Base-by-base conservation (phyloP, 1,140 invertebrate species). In the Drosophila pruinosa region DNA sequence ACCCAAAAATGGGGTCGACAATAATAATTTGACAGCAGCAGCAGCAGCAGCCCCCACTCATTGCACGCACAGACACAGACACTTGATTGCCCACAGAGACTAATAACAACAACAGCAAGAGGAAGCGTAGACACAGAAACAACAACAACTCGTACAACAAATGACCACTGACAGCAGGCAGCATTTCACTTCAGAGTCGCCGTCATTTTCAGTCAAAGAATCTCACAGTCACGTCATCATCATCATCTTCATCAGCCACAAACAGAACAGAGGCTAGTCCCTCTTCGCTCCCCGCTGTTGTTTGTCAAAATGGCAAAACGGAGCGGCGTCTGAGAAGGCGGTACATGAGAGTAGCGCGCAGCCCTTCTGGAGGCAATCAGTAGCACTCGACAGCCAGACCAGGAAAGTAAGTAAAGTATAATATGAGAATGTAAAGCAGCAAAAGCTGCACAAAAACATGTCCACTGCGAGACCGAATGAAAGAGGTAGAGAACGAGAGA, bases 211-310 rank as follows among this genome's bases (percentile, higher is more conserved):
- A 41, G 59, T 64, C 50, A 70, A 53, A 80, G 54, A 72, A 59
- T 62, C 71, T 72, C 68, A 65, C 67, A 78, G 79, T 83, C 78
- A 82, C 79, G 69, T 86, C 81, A 77, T 79, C 80, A 70, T 76
- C 71, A 77, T 76, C 73, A 77, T 28, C 70, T 52, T 68, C 59
- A 53, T 21, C 71, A 67, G 71, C 52, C 75, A 68, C 54, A 47
- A 73, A 56, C 43, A 72, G 52, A 52, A 31, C 72, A 75, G 45
- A 43, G 48, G 56, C 61, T 64, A 50, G 59, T 36, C 24, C 14
- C 58, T 38, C 31, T 34, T 19, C 28, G 17, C 28, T 15, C 10
- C 3, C 36, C n/a, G 31, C 63, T 68, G 47, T 48, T 61, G 56
- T 68, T 68, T 72, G 65, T 74, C 67, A 74, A 74, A 74, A 74